phyloP scores from a whole-genome alignment of 2,113 vertebrate genomes.

The Periophthalmus modestus region DNA sequence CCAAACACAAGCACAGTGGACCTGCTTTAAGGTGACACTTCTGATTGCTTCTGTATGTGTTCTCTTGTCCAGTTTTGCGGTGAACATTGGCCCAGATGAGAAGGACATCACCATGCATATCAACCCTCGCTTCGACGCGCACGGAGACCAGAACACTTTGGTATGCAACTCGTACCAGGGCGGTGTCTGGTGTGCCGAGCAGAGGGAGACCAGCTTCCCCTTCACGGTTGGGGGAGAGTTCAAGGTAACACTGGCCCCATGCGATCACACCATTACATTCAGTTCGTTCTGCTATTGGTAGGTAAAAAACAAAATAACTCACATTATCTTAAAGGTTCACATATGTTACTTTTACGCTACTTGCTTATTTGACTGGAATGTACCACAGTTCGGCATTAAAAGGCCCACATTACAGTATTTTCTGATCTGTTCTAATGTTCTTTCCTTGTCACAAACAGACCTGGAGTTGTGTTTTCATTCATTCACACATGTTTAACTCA shows the following conservation, averaged over 20 bases:
- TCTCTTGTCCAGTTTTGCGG: conserved; percentile 59
- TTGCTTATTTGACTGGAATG: too few relatives aligned
- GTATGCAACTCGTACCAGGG: conserved; percentile 76
- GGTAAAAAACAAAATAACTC: background rate
- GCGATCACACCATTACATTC: background rate
- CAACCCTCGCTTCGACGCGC: conserved; percentile 74
- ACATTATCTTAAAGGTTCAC: too few relatives aligned
- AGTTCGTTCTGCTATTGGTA: background rate
- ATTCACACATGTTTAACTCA: too few relatives aligned
- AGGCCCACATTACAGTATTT: too few relatives aligned
- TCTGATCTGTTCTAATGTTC: too few relatives aligned
- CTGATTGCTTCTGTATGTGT: background rate
- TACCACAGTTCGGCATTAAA: too few relatives aligned
- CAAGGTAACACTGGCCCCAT: conserved; percentile 46
- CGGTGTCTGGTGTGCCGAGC: conserved; percentile 72
- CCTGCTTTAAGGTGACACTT: too few relatives aligned
- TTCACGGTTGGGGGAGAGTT: conserved; percentile 72
- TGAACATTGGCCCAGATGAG: conserved; percentile 70
- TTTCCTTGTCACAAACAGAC: too few relatives aligned
- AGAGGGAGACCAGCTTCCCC: conserved; percentile 66
- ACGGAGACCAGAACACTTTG: conserved; percentile 65
- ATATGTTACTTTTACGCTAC: too few relatives aligned
- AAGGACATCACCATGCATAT: conserved; percentile 71
- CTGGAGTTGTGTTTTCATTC: too few relatives aligned
- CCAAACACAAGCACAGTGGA: too few relatives aligned